These are phyloP conservation scores for Onchidella celtica DNA, from an alignment of 2,888 invertebrate species.

Conservation along the genomic window DNA sequence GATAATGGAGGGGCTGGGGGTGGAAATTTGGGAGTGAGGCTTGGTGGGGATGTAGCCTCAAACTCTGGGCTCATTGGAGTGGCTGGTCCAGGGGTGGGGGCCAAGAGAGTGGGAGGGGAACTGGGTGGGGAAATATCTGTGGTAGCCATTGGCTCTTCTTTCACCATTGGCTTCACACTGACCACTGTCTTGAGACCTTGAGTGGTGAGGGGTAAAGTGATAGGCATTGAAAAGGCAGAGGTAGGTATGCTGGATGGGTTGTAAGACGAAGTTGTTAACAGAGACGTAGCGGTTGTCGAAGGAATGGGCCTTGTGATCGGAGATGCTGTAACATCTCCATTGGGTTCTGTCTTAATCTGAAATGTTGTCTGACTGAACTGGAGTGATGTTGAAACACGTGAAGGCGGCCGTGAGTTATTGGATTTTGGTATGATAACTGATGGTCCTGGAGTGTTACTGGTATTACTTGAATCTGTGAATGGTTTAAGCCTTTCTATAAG, in stretches of 20 bases:
- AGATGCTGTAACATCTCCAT: slow-evolving; percentile 35
- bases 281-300: slow-evolving; percentile 27
- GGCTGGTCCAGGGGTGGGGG: slow-evolving; percentile 15
- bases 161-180: slow-evolving; percentile 51
- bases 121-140: slow-evolving; percentile 64
- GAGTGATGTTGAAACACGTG: slow-evolving; percentile 47
- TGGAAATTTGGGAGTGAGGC: slow-evolving; percentile 47
- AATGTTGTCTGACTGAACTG: slow-evolving; percentile 41
- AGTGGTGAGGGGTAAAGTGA: slow-evolving; percentile 33
- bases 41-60: slow-evolving; percentile 67
- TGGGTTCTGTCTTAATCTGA: slow-evolving; percentile 51
- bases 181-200: slow-evolving; percentile 34
- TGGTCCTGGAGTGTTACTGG: not conserved
- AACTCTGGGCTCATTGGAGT: slow-evolving; percentile 74
- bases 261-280: slow-evolving; percentile 23
- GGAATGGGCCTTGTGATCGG: slow-evolving; percentile 39
- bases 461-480: slow-evolving; percentile 74
- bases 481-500: slow-evolving; percentile 93
- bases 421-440: slow-evolving; percentile 23
- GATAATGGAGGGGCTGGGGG: not conserved
- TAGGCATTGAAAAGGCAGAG: slow-evolving; percentile 31
- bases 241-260: not conserved
- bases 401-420: slow-evolving; percentile 28
- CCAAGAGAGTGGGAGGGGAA: slow-evolving; percentile 64
- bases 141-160: slow-evolving; percentile 56